Evolutionary conservation across 2,113 vertebrate species (phyloP).

Genomic region (Tachysurus vachellii): DNA sequence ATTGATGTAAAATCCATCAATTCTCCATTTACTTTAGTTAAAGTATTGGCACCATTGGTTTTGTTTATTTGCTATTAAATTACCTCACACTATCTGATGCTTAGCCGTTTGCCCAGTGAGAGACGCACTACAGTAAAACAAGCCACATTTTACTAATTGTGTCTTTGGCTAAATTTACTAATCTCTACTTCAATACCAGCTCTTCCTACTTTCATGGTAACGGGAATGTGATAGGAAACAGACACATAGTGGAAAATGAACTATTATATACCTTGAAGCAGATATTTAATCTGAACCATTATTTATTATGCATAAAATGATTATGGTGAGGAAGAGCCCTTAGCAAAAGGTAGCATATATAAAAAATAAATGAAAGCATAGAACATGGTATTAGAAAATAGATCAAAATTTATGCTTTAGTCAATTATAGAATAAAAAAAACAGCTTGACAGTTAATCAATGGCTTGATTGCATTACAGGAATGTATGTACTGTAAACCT

Average conservation of each 20-base stretch:
- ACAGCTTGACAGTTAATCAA: neutral
- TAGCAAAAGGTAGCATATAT: neutral
- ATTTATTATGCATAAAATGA: neutral
- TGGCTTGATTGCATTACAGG: neutral
- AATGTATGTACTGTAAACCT: neutral
- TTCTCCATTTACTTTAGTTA: neutral
- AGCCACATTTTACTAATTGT: neutral
- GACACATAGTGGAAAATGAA: neutral
- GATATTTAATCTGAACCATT: neutral
- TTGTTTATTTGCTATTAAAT: neutral
- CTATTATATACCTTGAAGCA: neutral
- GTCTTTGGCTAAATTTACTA: neutral
- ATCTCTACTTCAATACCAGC: neutral
- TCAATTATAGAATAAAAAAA: neutral
- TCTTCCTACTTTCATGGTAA: neutral
- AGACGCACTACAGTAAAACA: neutral
- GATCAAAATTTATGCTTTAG: neutral
- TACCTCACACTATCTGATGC: neutral
- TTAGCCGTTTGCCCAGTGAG: neutral
- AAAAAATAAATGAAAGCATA: neutral
- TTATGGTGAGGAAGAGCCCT: neutral
- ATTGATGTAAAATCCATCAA: neutral
- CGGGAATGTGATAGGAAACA: neutral
- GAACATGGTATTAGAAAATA: neutral
- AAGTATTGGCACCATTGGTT: neutral